Percentiles rank a stretch among this genome's conserved stretches.
phyloP scores from a whole-genome alignment of 2,113 vertebrate species.

The Daphoenositta chrysoptera region DNA sequence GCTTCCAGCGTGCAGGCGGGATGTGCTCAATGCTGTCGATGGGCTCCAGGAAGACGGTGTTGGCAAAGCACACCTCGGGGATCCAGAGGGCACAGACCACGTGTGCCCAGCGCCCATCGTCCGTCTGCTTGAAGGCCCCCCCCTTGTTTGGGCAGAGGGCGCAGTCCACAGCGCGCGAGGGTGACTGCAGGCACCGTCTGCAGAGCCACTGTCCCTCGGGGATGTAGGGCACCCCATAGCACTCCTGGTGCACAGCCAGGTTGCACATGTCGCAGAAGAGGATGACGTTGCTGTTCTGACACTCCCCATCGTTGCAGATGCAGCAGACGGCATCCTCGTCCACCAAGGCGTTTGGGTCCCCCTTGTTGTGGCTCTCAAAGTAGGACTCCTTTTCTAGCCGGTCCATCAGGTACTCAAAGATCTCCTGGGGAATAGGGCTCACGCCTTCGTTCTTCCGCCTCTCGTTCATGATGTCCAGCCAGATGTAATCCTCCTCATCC shows the following conservation, averaged over 20 bases:
- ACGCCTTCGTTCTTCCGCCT: constrained; percentile 89
- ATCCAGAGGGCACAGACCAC: constrained; percentile 99
- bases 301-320: constrained; percentile 98
- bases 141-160: constrained; percentile 98
- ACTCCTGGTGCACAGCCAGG: constrained; percentile 97
- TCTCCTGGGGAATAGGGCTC: constrained; percentile 92
- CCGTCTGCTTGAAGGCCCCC: constrained; percentile 98
- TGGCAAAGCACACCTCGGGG: constrained; percentile 98
- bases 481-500: constrained; percentile 98
- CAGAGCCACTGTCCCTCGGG: constrained; percentile 98
- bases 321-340: constrained; percentile 97
- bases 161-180: constrained; percentile 94
- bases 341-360: constrained; percentile 91
- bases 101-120: constrained; percentile 96
- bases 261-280: constrained; percentile 99
- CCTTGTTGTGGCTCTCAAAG: constrained; percentile 99
- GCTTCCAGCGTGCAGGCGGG: constrained; percentile 94
- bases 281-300: constrained; percentile 99
- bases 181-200: constrained; percentile 96
- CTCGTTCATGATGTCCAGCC: constrained; percentile 99
- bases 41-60: constrained; percentile 97
- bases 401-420: constrained; percentile 98
- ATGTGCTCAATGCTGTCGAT: constrained; percentile 99
- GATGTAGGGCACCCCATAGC: constrained; percentile 98
- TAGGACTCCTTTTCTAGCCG: constrained; percentile 97